Evolutionary conservation across 2,113 vertebrate genomes (phyloP).

Genomic region (Glaucidium brasilianum): DNA sequence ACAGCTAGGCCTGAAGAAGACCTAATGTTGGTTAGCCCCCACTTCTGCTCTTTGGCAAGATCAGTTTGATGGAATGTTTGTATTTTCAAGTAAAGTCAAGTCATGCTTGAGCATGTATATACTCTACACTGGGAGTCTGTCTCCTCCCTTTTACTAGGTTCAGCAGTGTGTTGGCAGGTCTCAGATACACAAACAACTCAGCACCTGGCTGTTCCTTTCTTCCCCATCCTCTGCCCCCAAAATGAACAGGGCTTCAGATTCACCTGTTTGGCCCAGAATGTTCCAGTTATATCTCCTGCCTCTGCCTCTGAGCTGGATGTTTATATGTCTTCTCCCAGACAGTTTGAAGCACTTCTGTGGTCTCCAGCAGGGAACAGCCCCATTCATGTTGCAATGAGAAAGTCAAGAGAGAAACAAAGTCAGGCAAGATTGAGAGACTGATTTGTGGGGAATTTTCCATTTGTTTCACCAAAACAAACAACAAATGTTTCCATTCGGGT

Average conservation of each 20-base stretch:
- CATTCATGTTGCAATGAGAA: background rate
- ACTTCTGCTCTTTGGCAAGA: background rate
- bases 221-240: rapidly evolving
- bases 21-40: background rate
- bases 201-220: background rate
- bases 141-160: background rate
- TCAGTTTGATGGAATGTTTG: background rate
- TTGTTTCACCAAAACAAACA: background rate
- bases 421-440: background rate
- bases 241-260: background rate
- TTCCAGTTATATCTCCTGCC: background rate
- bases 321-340: background rate
- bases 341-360: background rate
- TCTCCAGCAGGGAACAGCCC: background rate
- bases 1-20: background rate
- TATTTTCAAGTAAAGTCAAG: background rate
- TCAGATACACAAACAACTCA: background rate
- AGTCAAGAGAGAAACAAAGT: background rate
- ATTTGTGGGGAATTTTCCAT: background rate
- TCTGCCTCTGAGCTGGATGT: background rate
- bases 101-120: rapidly evolving
- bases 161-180: background rate
- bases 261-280: background rate
- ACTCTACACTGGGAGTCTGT: background rate
- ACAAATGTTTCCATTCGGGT: background rate